A percentile compares a stretch with the other conserved stretches of the same genome.
Conservation (phyloP, 1,140 invertebrate species). For the Bombus polaris region DNA sequence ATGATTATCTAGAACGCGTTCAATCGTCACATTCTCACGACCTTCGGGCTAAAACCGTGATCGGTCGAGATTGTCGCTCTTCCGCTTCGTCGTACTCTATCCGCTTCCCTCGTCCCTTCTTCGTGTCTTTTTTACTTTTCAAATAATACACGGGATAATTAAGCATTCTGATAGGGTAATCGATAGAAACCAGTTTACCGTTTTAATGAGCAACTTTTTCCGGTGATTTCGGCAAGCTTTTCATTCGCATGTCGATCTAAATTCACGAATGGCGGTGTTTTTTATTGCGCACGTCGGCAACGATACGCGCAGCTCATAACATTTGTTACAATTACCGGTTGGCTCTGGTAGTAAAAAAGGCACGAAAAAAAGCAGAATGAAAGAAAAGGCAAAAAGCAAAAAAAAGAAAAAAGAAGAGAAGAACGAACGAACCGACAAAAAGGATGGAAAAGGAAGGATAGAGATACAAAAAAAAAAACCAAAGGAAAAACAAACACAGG, state of each 20-base stretch:
- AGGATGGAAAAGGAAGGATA: neutral
- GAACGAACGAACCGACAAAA: neutral
- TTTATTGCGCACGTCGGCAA: conserved; percentile 13
- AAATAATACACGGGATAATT: neutral
- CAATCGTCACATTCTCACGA: conserved; percentile 19
- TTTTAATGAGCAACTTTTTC: neutral
- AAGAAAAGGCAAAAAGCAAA: neutral
- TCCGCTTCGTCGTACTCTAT: neutral
- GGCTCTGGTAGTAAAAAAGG: neutral
- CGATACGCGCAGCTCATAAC: conserved; percentile 24
- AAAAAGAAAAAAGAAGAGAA: neutral
- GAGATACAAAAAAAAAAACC: neutral
- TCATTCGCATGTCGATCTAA: conserved; percentile 17
- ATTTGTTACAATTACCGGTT: conserved; percentile 45
- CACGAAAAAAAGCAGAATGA: neutral
- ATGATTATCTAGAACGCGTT: conserved; percentile 16
- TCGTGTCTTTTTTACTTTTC: neutral
- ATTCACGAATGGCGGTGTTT: neutral
- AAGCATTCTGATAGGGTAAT: neutral
- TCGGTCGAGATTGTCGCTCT: neutral
- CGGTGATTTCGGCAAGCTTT: neutral
- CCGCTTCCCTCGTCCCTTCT: no score
- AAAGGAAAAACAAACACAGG: neutral
- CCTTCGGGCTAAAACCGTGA: conserved; percentile 2
- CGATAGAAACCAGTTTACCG: neutral